Percentiles rank a stretch among this genome's conserved stretches.
Conservation (phyloP, 2,797 vertebrate genomes). For the Loris lydekkerianus region DNA sequence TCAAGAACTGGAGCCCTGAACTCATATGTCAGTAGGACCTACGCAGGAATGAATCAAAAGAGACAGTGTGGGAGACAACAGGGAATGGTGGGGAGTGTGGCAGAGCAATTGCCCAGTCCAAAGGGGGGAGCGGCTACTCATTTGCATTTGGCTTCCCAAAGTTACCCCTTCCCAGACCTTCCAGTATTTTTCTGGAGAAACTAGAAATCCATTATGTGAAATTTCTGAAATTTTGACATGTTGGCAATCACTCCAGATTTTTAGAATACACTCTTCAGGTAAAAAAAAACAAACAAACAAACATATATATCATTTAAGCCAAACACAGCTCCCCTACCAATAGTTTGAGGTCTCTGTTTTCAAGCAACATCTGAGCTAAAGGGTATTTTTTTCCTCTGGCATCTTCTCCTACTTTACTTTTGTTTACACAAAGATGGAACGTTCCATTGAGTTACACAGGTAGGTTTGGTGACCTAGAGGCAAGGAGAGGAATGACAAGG, state of each 20-base stretch:
- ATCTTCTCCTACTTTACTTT: background rate
- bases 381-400: background rate
- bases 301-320: background rate
- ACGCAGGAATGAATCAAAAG: background rate
- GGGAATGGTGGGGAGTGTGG: background rate
- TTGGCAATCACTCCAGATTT: background rate
- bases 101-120: background rate
- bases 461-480: background rate
- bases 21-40: background rate
- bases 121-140: accelerated
- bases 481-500: background rate
- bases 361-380: background rate
- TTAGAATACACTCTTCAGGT: background rate
- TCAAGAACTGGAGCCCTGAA: background rate
- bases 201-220: background rate
- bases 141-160: background rate
- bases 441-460: accelerated
- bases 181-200: background rate
- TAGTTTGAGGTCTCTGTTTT: background rate
- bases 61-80: background rate
- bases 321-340: background rate
- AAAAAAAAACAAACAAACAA: background rate
- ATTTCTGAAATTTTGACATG: background rate
- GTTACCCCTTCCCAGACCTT: background rate
- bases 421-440: background rate